These are phyloP conservation scores for Sitta carolinensis DNA, from an alignment of 2,797 vertebrate genomes.

Conservation along the genomic window DNA sequence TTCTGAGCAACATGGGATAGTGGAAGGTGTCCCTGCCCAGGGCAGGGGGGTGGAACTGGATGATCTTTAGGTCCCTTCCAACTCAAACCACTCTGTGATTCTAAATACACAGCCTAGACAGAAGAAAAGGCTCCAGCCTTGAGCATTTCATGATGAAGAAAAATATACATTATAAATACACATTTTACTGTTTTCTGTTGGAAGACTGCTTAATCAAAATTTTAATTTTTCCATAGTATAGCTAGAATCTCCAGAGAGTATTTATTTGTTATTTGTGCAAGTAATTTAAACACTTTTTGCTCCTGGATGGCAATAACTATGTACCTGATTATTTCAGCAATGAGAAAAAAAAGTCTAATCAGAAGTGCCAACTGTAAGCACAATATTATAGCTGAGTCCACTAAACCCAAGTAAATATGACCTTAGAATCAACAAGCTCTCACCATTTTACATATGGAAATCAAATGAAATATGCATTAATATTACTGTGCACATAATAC, in stretches of 20 bases:
- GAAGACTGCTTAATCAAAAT: background rate
- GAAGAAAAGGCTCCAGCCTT: background rate
- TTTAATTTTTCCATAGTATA: background rate
- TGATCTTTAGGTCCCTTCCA: background rate
- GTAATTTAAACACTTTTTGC: background rate
- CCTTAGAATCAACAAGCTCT: background rate
- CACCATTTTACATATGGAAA: background rate
- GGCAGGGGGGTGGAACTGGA: background rate
- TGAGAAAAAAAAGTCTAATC: background rate
- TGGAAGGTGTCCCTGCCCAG: background rate
- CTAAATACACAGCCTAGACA: background rate
- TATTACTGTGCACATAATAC: background rate
- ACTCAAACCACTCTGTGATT: background rate
- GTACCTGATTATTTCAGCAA: background rate
- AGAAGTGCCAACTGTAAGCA: background rate
- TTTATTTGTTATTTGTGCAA: background rate
- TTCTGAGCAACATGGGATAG: background rate
- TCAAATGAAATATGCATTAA: background rate
- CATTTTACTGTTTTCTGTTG: background rate
- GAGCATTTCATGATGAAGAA: background rate
- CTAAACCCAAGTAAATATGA: background rate
- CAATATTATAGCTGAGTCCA: background rate
- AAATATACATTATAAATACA: rapidly evolving
- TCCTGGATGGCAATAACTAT: background rate
- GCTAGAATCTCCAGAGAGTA: background rate